phyloP scores from a whole-genome alignment of 2,113 vertebrate genomes.

The Mastomys coucha region DNA sequence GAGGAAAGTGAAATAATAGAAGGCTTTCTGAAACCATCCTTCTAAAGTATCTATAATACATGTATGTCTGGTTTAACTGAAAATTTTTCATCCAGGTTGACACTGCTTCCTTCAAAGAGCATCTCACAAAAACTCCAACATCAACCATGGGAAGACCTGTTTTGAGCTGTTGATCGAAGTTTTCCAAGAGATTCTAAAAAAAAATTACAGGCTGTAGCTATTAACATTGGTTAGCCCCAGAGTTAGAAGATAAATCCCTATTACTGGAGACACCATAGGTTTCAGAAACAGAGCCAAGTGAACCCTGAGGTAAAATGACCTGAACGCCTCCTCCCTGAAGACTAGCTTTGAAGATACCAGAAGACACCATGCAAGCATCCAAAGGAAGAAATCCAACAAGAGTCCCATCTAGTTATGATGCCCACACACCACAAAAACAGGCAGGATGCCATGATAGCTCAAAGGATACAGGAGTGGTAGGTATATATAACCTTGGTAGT shows the following conservation, averaged over 20 bases:
- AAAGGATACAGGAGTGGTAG: not conserved
- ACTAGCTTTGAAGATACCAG: not conserved
- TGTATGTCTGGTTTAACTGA: not conserved
- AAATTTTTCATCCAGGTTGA: not conserved
- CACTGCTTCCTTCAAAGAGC: not conserved
- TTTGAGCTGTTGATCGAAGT: not conserved
- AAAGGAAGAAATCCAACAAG: not conserved
- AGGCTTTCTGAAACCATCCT: not conserved
- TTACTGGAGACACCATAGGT: not conserved
- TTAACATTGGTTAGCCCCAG: not conserved
- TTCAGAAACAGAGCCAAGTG: not conserved
- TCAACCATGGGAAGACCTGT: not conserved
- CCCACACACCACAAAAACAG: not conserved
- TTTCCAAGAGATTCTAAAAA: not conserved
- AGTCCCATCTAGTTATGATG: not conserved
- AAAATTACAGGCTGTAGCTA: not conserved
- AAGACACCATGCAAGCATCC: not conserved
- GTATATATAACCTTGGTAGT: not conserved
- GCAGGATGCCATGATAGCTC: too few species aligned
- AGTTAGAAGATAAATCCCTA: not conserved
- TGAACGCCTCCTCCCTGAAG: not conserved
- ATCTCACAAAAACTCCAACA: not conserved
- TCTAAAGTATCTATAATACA: not conserved
- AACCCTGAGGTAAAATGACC: not conserved
- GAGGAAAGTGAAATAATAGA: not conserved